These are phyloP conservation scores for Pseudoips prasinana DNA, from an alignment of 2,888 invertebrate species.

Conservation along the genomic window DNA sequence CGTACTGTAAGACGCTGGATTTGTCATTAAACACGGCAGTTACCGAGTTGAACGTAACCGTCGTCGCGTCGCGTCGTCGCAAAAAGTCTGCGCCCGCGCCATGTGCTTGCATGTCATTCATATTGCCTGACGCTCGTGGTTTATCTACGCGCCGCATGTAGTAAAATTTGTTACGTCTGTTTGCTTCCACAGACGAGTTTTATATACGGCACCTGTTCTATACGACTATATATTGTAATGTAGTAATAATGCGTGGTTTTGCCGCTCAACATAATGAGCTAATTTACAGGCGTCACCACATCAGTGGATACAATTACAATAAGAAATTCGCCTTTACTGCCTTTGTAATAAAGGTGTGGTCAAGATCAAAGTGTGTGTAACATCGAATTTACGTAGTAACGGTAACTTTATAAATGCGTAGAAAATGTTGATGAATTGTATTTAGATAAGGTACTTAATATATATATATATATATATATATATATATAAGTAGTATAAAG, in stretches of 20 bases:
- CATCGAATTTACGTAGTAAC: too few relatives aligned
- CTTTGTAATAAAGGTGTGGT: too few relatives aligned
- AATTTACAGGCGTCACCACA: too few relatives aligned
- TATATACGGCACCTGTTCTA: conserved; percentile 33
- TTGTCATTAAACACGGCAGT: conserved; percentile 22
- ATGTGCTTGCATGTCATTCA: conserved; percentile 65
- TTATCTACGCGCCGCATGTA: conserved; percentile 41
- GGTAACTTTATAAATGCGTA: too few relatives aligned
- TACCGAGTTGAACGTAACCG: conserved; percentile 15
- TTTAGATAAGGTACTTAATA: too few relatives aligned
- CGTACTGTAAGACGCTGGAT: conserved; percentile 5
- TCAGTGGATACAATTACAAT: too few relatives aligned
- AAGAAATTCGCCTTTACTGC: too few relatives aligned
- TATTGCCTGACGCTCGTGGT: conserved; percentile 55
- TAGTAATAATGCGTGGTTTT: conserved; percentile 20
- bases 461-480: too few relatives aligned
- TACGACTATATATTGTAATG: conserved; percentile 20
- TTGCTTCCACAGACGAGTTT: conserved; percentile 48
- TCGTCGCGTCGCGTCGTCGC: conserved; percentile 23
- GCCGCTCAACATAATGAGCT: too few relatives aligned
- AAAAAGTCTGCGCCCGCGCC: conserved; percentile 25
- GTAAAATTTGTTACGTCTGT: conserved; percentile 57
- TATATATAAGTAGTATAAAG: too few relatives aligned
- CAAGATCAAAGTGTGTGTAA: too few relatives aligned
- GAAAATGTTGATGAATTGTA: too few relatives aligned